phyloP scores from a whole-genome alignment of 2,888 invertebrate species.

The Callinectes sapidus region DNA sequence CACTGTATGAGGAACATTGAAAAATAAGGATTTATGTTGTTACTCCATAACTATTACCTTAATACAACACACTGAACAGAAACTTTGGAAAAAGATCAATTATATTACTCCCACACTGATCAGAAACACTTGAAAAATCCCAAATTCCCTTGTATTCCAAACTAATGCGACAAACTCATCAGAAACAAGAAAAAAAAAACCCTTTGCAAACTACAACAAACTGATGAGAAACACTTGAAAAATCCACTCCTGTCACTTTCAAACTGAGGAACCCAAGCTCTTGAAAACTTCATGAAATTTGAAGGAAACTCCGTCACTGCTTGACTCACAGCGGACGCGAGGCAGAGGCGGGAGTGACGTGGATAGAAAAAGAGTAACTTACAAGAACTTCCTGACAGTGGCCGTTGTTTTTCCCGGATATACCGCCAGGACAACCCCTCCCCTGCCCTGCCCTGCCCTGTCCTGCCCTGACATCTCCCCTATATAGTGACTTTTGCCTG shows the following conservation, averaged over 20 bases:
- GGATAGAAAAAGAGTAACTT: background rate
- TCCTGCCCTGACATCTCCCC: background rate
- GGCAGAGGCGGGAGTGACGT: background rate
- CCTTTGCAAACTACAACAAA: background rate
- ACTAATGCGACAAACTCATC: background rate
- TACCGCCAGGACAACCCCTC: background rate
- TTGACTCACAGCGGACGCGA: background rate
- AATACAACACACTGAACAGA: background rate
- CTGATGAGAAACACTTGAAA: background rate
- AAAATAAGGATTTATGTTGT: no score
- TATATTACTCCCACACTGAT: background rate
- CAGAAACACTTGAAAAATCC: background rate
- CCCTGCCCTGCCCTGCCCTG: background rate
- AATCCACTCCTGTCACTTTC: background rate
- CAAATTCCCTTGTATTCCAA: no score
- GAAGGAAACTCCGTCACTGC: background rate
- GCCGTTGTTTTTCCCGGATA: background rate
- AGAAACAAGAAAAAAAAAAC: background rate
- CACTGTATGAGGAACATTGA: background rate
- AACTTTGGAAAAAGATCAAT: background rate
- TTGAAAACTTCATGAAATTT: background rate
- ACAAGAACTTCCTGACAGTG: background rate
- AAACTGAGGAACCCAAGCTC: background rate
- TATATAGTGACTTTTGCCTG: background rate
- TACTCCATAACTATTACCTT: no score